Evolutionary conservation across 2,888 invertebrate genomes (phyloP), one percentile per base, ranked within the genome.

Genomic region (Seira sanloemensis): DNA sequence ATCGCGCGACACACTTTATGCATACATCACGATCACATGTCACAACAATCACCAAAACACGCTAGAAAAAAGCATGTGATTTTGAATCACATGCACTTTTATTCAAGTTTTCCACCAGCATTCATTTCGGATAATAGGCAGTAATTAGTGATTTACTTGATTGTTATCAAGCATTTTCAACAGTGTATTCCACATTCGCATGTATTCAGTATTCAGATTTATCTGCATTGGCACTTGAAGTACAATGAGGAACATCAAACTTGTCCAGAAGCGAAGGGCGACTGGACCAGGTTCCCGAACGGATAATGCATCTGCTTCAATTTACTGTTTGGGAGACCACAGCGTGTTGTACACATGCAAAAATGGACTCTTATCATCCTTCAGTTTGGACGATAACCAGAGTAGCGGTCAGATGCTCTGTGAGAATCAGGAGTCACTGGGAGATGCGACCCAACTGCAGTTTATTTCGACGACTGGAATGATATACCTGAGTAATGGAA

Each of bases 211-310:
- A n/a, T n/a, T n/a, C n/a, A n/a, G n/a, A n/a, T n/a, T n/a, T n/a
- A n/a, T n/a, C n/a, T n/a, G n/a, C n/a, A n/a, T n/a, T 7, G n/a
- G n/a, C n/a, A n/a, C n/a, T n/a, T n/a, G n/a, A n/a, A n/a, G n/a
- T n/a, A 75, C 25, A 58, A 88, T 88, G 88, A 79, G 88, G 71
- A 88, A 88, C 68, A 19, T 88, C 2, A 81, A 85, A 9, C 24
- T 88, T 23, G 75, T 83, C 16, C 84, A 84, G 18, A 86, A 84
- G 50, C 71, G 46, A 0, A 54, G 18, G 4, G 19, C 18, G 1
- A 1, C 73, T 50, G 76, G 19, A 54, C 23, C 21, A 67, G 54
- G 21, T 4, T 58, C 75, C 7, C 19, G 72, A 7, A 26, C 80
- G 2, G n/a, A n/a, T n/a, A n/a, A n/a, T n/a, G n/a, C n/a, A n/a